Evolutionary conservation across 2,888 invertebrate genomes (phyloP), one percentile per base, ranked within the genome.

Genomic region (Sylvicola cinctus): DNA sequence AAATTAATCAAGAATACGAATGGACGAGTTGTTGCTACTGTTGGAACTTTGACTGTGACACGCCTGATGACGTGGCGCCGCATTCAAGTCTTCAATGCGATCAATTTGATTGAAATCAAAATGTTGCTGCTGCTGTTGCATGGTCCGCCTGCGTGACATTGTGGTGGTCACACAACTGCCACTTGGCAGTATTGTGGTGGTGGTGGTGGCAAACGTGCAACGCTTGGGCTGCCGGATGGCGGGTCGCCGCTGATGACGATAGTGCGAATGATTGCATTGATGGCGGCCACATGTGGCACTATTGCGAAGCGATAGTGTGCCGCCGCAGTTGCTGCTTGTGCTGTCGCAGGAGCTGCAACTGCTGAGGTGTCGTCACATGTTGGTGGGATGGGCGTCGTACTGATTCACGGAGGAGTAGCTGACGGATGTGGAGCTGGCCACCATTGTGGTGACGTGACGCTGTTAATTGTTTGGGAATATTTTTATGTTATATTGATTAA

Each of bases 391-490:
- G 16, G 45, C 45, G 40, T 56, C 55, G 43, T 54, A 49, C 44
- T 57, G 57, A 45, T 56, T 55, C 38, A 57, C 57, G 23, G 57
- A 57, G 29, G 55, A 50, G 43, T 57, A 57, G 39, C 54, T 56
- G 34, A 57, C 52, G 35, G 58, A 54, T 33, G 57, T 53, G 17
- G 57, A 57, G 32, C 58, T 52, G 4, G 31, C 56, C 37, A 58
- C 55, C 56, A 59, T 56, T 31, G 57, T 57, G 29, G 57, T 58
- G 38, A 58, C 58, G 38, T 58, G 58, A 40, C 57, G 58, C 59
- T 58, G 45, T 31, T 41, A 31, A n/a, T n/a, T n/a, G n/a, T n/a
- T n/a, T n/a, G n/a, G n/a, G n/a, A n/a, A n/a, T n/a, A n/a, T n/a
- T n/a, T n/a, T n/a, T n/a, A n/a, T n/a, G n/a, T n/a, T n/a, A n/a